These are phyloP conservation scores for Dermatemys mawii DNA, from an alignment of 2,113 vertebrate genomes.

Conservation along the genomic window DNA sequence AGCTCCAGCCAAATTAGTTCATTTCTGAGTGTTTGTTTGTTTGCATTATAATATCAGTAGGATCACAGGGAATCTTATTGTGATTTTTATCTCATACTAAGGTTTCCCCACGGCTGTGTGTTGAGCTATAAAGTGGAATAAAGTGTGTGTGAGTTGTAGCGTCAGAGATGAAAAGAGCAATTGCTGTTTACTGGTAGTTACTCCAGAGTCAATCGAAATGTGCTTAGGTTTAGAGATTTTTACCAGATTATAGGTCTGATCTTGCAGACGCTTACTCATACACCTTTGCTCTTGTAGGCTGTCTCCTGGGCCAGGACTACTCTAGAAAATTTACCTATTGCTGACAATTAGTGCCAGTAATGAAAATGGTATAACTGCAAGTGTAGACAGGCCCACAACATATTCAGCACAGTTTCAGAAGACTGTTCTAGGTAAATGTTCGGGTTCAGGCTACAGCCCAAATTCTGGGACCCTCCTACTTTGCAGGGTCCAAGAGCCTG, in stretches of 20 bases:
- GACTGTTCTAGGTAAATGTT: neutral
- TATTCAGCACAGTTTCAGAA: neutral
- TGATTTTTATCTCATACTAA: slow-evolving; percentile 46
- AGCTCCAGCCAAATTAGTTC: neutral
- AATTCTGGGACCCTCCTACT: neutral
- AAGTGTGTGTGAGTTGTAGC: slow-evolving; percentile 35
- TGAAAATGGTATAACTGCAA: accelerated
- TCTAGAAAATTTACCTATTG: accelerated
- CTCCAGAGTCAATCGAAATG: slow-evolving; percentile 20
- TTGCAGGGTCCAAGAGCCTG: neutral
- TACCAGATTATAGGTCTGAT: neutral
- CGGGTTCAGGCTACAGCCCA: no score
- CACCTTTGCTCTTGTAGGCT: neutral
- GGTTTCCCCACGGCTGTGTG: slow-evolving; percentile 14
- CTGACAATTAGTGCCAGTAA: neutral
- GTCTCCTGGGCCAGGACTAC: neutral
- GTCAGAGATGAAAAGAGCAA: slow-evolving; percentile 51
- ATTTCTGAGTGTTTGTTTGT: neutral
- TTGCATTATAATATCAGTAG: neutral
- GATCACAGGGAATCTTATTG: neutral
- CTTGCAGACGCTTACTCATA: neutral
- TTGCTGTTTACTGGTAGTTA: neutral
- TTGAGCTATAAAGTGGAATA: neutral
- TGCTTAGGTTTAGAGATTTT: neutral
- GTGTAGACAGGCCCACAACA: no score